Percentiles rank a stretch among this genome's conserved stretches.
These are phyloP conservation scores for Ectemnius cavifrons DNA, from an alignment of 2,888 invertebrate genomes.

Conservation along the genomic window DNA sequence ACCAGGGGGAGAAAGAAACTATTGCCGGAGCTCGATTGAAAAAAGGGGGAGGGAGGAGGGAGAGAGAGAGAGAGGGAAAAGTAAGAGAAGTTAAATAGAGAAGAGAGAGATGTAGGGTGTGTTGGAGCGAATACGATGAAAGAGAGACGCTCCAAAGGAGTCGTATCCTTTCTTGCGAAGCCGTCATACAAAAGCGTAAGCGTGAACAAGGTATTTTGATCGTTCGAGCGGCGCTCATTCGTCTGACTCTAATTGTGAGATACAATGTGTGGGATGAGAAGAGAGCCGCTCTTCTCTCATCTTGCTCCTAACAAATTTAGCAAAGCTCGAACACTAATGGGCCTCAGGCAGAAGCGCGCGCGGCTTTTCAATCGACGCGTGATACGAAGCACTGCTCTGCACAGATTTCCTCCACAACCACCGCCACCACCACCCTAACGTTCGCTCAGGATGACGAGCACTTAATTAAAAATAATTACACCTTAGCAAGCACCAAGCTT, in stretches of 20 bases:
- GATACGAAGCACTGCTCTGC: no score
- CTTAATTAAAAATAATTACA: no score
- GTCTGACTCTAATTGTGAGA: constrained; percentile 2
- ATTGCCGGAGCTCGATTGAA: no score
- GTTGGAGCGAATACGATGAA: constrained; percentile 33
- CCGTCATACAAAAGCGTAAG: constrained; percentile 45
- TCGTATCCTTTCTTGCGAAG: constrained; percentile 38
- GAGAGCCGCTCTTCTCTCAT: no score
- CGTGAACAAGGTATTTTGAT: constrained; percentile 37
- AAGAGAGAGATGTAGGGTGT: constrained; percentile 14
- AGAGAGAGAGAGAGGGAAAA: neutral
- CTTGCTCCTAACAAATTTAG: no score
- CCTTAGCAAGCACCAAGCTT: no score
- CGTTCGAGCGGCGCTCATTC: constrained; percentile 11
- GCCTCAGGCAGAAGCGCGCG: no score
- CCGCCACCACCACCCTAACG: no score
- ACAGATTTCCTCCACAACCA: no score
- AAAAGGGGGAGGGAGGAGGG: neutral
- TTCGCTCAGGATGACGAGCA: no score
- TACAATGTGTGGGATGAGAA: neutral
- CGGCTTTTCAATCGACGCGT: no score
- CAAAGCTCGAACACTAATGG: no score
- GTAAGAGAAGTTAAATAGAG: neutral
- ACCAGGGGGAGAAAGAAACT: neutral
- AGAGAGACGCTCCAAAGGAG: constrained; percentile 18